Evolutionary conservation across 1,140 invertebrate genomes (phyloP).

Genomic region (Lerema accius): DNA sequence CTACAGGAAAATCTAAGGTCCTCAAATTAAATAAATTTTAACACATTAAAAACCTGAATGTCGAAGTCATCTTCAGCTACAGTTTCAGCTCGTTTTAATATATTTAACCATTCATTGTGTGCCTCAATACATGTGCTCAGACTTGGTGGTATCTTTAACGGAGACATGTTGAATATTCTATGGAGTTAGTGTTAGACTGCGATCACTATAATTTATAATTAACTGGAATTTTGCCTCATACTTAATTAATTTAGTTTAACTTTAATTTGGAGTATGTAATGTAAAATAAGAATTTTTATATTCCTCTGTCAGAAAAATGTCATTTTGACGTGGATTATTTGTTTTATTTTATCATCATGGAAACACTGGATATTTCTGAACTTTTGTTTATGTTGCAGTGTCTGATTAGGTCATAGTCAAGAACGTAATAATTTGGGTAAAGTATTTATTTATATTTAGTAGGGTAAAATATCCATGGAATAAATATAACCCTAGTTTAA

Average conservation of each 20-base stretch:
- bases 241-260: constrained; percentile 5
- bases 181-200: too few species aligned
- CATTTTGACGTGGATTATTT: constrained; percentile 9
- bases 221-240: constrained; percentile 2
- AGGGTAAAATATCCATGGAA: too few species aligned
- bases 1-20: too few species aligned
- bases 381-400: too few species aligned
- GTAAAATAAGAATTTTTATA: constrained; percentile 19
- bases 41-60: constrained; percentile 4
- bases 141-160: constrained; percentile 13
- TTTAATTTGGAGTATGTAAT: constrained; percentile 16
- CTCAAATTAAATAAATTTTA: too few species aligned
- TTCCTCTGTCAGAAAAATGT: constrained; percentile 19
- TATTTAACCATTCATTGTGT: constrained; percentile 31
- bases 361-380: not conserved
- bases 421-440: too few species aligned
- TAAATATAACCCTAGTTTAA: too few species aligned
- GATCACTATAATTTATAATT: constrained; percentile 12
- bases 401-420: too few species aligned
- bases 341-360: not conserved
- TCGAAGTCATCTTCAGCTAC: constrained; percentile 24
- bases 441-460: too few species aligned
- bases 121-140: constrained; percentile 17
- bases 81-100: constrained; percentile 14
- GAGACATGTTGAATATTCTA: too few species aligned